Base-by-base conservation (phyloP, 2,797 vertebrate genomes). In the Tympanoctomys barrerae region DNA sequence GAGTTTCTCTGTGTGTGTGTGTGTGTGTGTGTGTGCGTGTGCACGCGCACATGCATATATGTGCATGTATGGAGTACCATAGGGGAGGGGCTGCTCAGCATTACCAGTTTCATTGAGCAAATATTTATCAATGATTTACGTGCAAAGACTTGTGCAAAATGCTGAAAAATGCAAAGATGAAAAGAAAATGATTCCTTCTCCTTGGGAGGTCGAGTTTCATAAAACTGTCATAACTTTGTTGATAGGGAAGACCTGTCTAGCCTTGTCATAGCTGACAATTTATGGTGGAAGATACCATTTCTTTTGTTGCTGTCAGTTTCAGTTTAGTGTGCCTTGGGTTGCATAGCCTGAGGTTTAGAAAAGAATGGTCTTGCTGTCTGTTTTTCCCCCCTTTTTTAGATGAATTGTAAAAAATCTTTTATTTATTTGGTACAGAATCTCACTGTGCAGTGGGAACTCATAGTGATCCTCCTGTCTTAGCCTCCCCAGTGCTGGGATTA, bases 101-200 rank as follows among this genome's bases (percentile, higher is more conserved):
- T n/a, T 36, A 62, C 26, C 36, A 57, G 16, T 68, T 81, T 83
- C 87, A 85, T 59, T 75, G 36, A 82, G 59, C 36, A 33, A 31
- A 54, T 83, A 70, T 46, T 87, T 87, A 46, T 82, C 8, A 13
- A 71, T 42, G 52, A n/a, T 28, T 59, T 86, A 33, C 16, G 3
- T 68, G 66, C 33, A 49, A 61, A 89, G 84, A 87, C 28, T 28
- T 13, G 9, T 42, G 71, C 66, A 83, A 36, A 77, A 54, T 92
- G 80, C 91, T 57, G 42, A 73, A 19, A 21, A 24, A 21, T 49
- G 7, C 4, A 78, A 22, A 36, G 39, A 31, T 75, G 46, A 49
- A 91, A 77, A 94, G 73, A 68, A 89, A 33, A 28, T 84, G 7
- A 13, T 80, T 42, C 36, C 36, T 92, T 59, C 24, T 87, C 46